Conservation (phyloP, 2,113 vertebrate species). For the Syngnathoides biaculeatus region DNA sequence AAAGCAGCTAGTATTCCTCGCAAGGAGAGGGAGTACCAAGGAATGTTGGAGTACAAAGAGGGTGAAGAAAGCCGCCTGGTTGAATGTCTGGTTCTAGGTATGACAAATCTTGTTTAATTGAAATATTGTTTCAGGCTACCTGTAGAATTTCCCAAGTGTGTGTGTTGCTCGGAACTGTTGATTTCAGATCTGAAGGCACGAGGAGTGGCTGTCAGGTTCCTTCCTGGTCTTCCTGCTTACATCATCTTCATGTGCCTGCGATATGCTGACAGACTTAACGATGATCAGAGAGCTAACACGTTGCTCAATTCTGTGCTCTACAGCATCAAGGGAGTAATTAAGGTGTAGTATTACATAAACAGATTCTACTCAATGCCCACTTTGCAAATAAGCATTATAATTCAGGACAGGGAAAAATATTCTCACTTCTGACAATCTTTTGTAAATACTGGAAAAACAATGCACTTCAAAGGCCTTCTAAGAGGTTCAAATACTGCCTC, state of each 20-base stretch:
- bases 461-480: no score
- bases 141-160: neutral
- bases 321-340: slow-evolving; percentile 90
- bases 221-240: slow-evolving; percentile 90
- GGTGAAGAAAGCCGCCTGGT: slow-evolving; percentile 87
- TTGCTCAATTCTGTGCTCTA: slow-evolving; percentile 91
- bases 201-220: slow-evolving; percentile 86
- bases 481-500: no score
- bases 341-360: slow-evolving; percentile 69
- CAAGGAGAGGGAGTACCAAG: slow-evolving; percentile 92
- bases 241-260: slow-evolving; percentile 97
- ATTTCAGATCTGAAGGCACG: slow-evolving; percentile 86
- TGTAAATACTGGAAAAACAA: no score
- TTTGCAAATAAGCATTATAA: neutral
- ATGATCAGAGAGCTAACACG: slow-evolving; percentile 86
- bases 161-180: slow-evolving; percentile 1
- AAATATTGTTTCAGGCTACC: neutral
- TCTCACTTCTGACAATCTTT: neutral
- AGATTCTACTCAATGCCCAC: neutral
- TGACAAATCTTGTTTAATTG: slow-evolving; percentile 13
- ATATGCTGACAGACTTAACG: slow-evolving; percentile 87
- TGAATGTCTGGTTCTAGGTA: slow-evolving; percentile 87
- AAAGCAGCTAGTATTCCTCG: slow-evolving; percentile 85
- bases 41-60: slow-evolving; percentile 91
- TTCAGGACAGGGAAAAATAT: neutral